A percentile compares a stretch with the other conserved stretches of the same genome.
Conservation (phyloP, 2,888 invertebrate species). For the Zele albiditarsus region DNA sequence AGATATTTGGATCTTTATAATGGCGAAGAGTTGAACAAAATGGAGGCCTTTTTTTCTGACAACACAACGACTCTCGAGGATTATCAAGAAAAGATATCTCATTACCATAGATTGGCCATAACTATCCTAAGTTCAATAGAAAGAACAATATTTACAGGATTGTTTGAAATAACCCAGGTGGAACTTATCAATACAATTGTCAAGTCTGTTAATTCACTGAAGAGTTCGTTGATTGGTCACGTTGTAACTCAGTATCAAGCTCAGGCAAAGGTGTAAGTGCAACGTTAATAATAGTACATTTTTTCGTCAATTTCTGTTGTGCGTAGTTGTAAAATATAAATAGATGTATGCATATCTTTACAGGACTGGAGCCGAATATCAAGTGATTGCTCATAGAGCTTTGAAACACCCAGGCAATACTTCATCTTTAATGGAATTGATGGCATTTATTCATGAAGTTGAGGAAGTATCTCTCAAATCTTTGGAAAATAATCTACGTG, state of each 20-base stretch:
- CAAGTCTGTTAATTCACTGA: constrained; percentile 79
- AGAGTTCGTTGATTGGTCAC: constrained; percentile 80
- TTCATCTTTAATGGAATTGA: constrained; percentile 88
- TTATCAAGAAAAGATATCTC: constrained; percentile 77
- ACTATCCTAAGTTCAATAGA: constrained; percentile 77
- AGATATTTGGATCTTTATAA: constrained; percentile 64
- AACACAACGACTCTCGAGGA: constrained; percentile 78
- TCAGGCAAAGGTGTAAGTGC: constrained; percentile 81
- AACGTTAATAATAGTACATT: not conserved
- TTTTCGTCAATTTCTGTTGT: not conserved
- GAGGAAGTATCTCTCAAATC: constrained; percentile 81
- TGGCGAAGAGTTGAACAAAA: constrained; percentile 55
- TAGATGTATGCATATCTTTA: constrained; percentile 32
- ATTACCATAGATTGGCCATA: constrained; percentile 77
- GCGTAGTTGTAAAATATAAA: too few species aligned
- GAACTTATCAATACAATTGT: constrained; percentile 84
- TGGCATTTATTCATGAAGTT: constrained; percentile 83
- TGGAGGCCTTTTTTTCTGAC: constrained; percentile 81
- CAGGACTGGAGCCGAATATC: constrained; percentile 89
- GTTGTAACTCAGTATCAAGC: constrained; percentile 88
- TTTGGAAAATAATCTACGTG: constrained; percentile 85
- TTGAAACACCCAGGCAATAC: constrained; percentile 88
- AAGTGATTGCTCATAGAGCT: constrained; percentile 84
- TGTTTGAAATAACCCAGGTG: constrained; percentile 88
- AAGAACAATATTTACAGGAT: constrained; percentile 83